Evolutionary conservation across 2,888 invertebrate species (phyloP), one percentile per base, ranked within the genome.

Genomic region (Tholera decimalis): DNA sequence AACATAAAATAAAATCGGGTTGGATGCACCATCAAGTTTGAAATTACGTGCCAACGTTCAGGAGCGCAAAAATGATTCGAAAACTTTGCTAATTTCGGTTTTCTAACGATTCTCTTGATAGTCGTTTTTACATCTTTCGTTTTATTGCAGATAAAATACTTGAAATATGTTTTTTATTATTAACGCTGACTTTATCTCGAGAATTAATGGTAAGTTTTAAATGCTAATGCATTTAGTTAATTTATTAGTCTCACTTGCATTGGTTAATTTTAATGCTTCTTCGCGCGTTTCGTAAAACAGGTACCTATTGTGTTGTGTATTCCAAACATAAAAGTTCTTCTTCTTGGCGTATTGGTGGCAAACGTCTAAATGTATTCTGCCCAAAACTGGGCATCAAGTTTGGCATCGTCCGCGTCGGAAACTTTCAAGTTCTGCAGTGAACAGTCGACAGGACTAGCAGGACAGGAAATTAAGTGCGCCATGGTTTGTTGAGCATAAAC

Each of bases 71-170:
- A 65, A 60, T 55, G 11, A 79, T 79, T 58, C 28, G 58, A 53
- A 79, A 80, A 77, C 60, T 78, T 80, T 60, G 56, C 49, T 77
- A 67, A 77, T 80, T 61, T 68, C 26, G 65, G 49, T 59, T 61
- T 13, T 33, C 15, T 24, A 66, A 76, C 8, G 30, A 54, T 61
- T 61, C 30, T 18, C 7, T 37, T 41, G 59, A 64, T 57, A 46
- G 61, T 13, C 39, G 58, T 59, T 75, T 64, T 46, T 24, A 59
- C 28, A 55, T 59, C 55, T 56, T 50, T 59, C 61, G 26, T 60
- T 62, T 50, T 47, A 47, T 59, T 35, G 15, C 8, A 18, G 20
- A 56, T 53, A 57, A 57, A 61, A 55, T 41, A 26, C 35, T 61
- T 41, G 13, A 44, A 57, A 57, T 35, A 26, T 33, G 22, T 30